Conservation (phyloP, 2,888 invertebrate species). For the Cremastinae sp. region DNA sequence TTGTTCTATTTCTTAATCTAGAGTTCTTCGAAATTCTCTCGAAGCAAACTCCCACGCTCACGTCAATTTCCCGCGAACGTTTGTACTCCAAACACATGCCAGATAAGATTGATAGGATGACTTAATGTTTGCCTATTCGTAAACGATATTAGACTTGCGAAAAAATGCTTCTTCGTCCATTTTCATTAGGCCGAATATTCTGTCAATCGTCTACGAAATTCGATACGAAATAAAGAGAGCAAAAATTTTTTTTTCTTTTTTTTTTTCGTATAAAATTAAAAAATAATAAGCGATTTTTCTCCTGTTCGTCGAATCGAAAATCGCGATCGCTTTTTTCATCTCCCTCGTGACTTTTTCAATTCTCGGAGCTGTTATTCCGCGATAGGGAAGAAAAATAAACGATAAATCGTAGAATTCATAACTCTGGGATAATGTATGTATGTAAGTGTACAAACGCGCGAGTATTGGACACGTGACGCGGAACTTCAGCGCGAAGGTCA, state of each 20-base stretch:
- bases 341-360: constrained; percentile 61
- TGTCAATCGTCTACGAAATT: too few relatives aligned
- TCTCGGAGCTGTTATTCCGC: constrained; percentile 58
- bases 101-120: constrained; percentile 24
- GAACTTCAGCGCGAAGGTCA: constrained; percentile 33
- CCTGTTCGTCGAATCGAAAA: not conserved
- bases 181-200: too few relatives aligned
- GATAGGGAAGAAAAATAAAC: constrained; percentile 55
- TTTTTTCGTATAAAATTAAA: not conserved
- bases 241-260: not conserved
- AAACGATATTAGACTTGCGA: not conserved
- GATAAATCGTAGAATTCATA: constrained; percentile 37
- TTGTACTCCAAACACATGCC: constrained; percentile 13
- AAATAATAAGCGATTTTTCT: not conserved
- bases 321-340: constrained; percentile 45
- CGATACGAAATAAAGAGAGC: not conserved
- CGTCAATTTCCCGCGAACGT: constrained; percentile 20
- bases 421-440: constrained; percentile 16
- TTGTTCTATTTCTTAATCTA: not conserved
- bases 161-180: too few relatives aligned
- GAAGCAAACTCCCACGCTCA: constrained; percentile 18
- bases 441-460: constrained; percentile 14
- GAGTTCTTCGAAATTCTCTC: not conserved
- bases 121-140: not conserved
- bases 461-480: constrained; percentile 29